These are phyloP conservation scores for Gadus chalcogrammus DNA, from an alignment of 2,113 vertebrate species.

Conservation along the genomic window DNA sequence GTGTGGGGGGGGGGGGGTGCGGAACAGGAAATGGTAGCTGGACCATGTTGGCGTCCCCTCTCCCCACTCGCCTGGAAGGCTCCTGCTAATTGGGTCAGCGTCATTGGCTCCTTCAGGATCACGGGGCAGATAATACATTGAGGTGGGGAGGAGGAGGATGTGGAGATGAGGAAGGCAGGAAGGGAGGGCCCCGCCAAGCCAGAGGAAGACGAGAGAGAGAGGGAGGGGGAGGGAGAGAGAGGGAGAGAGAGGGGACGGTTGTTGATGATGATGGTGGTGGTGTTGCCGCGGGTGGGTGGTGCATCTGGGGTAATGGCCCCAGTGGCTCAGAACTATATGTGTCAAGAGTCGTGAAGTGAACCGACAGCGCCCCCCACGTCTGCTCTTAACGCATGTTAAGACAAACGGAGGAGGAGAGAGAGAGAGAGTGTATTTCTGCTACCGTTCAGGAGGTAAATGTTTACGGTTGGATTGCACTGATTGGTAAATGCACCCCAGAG, in stretches of 20 bases:
- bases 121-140: conserved; percentile 83
- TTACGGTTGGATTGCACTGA: background rate
- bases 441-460: background rate
- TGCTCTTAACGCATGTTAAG: background rate
- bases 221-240: no score
- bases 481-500: background rate
- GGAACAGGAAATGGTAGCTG: conserved; percentile 84
- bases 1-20: conserved; percentile 64
- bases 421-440: background rate
- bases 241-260: background rate
- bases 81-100: conserved; percentile 83
- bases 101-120: conserved; percentile 74
- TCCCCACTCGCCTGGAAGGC: conserved; percentile 60
- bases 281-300: conserved; percentile 36
- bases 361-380: conserved; percentile 13
- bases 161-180: conserved; percentile 7
- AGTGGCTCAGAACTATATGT: no score
- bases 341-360: conserved; percentile 26
- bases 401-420: background rate
- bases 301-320: background rate
- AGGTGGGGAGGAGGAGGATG: conserved; percentile 67
- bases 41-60: conserved; percentile 77
- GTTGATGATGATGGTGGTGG: no score
- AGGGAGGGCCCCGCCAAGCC: background rate
- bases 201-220: conserved; percentile 7